phyloP scores from a whole-genome alignment of 2,113 vertebrate species.

The Cyprinodon variegatus region DNA sequence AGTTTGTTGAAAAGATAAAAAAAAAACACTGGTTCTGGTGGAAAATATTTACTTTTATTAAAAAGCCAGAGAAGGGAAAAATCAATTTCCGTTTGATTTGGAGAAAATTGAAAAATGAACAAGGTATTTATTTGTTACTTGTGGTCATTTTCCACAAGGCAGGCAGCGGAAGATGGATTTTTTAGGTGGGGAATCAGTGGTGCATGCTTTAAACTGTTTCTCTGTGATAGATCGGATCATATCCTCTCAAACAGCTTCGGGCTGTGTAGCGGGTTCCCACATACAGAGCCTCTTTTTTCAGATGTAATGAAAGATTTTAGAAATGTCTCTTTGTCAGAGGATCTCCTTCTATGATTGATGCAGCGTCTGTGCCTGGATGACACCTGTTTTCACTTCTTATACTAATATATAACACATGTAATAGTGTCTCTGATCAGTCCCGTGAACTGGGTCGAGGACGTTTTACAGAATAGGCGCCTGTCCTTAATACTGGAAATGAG shows the following conservation, averaged over 20 bases:
- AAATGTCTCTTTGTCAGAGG: neutral
- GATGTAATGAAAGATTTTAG: neutral
- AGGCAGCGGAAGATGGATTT: neutral
- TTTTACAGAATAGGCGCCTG: neutral
- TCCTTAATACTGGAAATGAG: neutral
- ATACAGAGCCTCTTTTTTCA: neutral
- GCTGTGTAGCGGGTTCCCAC: neutral
- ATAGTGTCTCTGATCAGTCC: neutral
- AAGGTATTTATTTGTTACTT: neutral
- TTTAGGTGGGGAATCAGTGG: neutral
- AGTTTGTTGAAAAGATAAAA: conserved; percentile 18
- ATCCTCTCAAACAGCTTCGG: neutral
- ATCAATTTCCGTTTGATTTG: conserved; percentile 1
- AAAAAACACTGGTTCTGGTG: neutral
- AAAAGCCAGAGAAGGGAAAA: conserved; percentile 2
- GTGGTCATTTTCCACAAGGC: neutral
- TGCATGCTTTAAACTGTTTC: neutral
- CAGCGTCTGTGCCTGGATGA: neutral
- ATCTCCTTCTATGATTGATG: neutral
- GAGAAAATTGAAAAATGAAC: neutral
- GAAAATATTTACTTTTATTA: conserved; percentile 7
- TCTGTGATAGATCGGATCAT: neutral
- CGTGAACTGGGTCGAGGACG: neutral
- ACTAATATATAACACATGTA: neutral
- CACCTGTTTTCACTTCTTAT: neutral